phyloP scores from a whole-genome alignment of 1,140 invertebrate genomes.

The Rhopalosiphum padi region DNA sequence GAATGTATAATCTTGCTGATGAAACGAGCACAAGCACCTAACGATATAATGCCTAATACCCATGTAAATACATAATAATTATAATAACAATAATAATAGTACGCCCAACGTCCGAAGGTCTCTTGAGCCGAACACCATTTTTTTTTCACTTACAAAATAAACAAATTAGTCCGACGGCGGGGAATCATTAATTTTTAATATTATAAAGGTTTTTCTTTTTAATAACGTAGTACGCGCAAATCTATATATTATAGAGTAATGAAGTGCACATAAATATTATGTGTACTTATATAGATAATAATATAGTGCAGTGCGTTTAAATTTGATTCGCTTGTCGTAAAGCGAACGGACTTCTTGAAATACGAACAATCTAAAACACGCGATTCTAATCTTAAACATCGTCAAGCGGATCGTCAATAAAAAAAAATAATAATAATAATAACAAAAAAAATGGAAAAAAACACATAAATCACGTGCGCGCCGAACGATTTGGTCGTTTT shows the following conservation, averaged over 20 bases:
- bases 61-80: background rate
- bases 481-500: background rate
- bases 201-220: background rate
- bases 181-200: background rate
- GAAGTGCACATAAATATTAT: no score
- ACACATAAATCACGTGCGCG: background rate
- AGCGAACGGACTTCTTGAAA: background rate
- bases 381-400: constrained; percentile 4
- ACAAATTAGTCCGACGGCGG: background rate
- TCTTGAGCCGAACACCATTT: background rate
- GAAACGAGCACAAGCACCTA: background rate
- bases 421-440: background rate
- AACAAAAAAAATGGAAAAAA: background rate
- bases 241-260: background rate
- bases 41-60: background rate
- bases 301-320: background rate
- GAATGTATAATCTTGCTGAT: background rate
- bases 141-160: background rate
- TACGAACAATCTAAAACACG: constrained; percentile 13
- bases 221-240: background rate
- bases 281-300: background rate
- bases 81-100: background rate
- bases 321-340: constrained; percentile 8
- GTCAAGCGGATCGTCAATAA: background rate
- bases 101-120: background rate